phyloP scores from a whole-genome alignment of 2,797 vertebrate genomes.

The Pristis pectinata region DNA sequence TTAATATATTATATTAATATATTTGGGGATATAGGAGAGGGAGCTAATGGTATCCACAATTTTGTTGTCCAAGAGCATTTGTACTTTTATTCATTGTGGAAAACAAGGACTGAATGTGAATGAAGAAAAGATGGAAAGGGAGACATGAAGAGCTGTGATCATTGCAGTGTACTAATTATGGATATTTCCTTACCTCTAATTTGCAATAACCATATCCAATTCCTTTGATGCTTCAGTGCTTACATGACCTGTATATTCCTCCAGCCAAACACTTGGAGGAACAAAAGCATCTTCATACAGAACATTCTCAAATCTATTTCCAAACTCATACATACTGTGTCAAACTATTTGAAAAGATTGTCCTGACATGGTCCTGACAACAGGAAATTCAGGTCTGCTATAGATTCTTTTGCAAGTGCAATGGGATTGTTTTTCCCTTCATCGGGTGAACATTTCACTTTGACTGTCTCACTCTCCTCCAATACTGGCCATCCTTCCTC shows the following conservation, averaged over 20 bases:
- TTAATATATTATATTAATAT: no score
- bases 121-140: neutral
- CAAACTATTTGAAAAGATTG: neutral
- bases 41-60: no score
- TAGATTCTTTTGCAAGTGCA: neutral
- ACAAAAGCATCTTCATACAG: neutral
- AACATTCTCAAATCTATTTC: no score
- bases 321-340: neutral
- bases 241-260: neutral
- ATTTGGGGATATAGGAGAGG: no score
- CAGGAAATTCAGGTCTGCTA: neutral
- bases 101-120: neutral
- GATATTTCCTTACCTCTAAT: neutral
- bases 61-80: no score
- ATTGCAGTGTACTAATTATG: neutral
- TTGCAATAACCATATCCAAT: neutral
- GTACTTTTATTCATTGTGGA: no score
- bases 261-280: neutral
- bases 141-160: neutral
- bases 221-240: neutral
- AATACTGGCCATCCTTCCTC: no score
- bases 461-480: no score
- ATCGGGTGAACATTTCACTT: neutral
- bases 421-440: neutral
- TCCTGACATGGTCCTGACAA: neutral